These are phyloP conservation scores for Rhodinocichla rosea DNA, from an alignment of 2,113 vertebrate species.

Conservation along the genomic window DNA sequence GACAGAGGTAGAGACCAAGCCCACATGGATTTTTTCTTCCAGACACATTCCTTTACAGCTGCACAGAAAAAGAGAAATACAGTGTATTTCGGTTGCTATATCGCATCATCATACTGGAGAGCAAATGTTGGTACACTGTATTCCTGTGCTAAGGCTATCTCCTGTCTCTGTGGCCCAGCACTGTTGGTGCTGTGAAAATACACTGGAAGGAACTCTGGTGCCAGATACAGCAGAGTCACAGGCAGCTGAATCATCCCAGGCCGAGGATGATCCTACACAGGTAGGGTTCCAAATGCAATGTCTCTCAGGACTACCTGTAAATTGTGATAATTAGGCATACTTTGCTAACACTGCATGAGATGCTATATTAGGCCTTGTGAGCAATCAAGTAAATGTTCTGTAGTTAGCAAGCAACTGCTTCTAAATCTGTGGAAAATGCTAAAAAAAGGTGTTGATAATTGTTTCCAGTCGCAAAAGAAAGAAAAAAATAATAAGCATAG, in stretches of 20 bases:
- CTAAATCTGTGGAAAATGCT: neutral
- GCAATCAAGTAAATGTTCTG: neutral
- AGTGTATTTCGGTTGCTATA: neutral
- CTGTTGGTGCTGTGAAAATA: neutral
- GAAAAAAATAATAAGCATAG: neutral
- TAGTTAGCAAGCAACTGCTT: neutral
- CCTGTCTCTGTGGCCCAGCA: neutral
- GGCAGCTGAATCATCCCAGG: neutral
- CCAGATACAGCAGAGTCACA: neutral
- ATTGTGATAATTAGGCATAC: neutral
- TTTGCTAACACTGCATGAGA: neutral
- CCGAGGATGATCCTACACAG: neutral
- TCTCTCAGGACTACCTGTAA: neutral
- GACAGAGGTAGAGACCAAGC: neutral
- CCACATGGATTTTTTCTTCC: neutral
- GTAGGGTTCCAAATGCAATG: neutral
- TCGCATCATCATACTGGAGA: neutral
- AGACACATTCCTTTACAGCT: neutral
- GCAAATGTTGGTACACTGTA: accelerated
- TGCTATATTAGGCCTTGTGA: neutral
- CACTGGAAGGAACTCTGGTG: neutral
- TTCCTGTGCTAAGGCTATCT: neutral
- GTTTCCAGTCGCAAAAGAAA: neutral
- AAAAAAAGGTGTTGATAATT: neutral
- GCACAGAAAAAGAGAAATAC: neutral